Conservation (phyloP, 2,888 invertebrate genomes). For the Ferrisia virgata region DNA sequence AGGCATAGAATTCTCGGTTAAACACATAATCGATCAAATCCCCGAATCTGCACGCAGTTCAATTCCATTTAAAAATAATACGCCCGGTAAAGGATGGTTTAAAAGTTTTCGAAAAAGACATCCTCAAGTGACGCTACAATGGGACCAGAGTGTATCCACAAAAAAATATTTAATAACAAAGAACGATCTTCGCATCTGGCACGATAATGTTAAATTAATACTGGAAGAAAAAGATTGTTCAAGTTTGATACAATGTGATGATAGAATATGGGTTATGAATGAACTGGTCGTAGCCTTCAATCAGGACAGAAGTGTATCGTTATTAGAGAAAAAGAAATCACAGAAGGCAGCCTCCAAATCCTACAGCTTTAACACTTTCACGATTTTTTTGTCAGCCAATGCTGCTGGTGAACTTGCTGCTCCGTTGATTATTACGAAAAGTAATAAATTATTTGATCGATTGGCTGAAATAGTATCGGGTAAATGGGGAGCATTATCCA, state of each 20-base stretch:
- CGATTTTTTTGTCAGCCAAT: not conserved
- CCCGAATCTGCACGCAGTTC: not conserved
- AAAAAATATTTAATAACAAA: not conserved
- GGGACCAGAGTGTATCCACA: not conserved
- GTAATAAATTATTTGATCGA: not conserved
- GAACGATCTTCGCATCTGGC: not conserved
- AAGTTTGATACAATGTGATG: not conserved
- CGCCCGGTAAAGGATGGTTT: not conserved
- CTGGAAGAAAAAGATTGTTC: not conserved
- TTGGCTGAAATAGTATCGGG: not conserved
- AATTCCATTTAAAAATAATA: constrained; percentile 1
- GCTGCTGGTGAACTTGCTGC: not conserved
- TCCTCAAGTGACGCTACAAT: not conserved
- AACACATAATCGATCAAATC: not conserved
- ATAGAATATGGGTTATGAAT: not conserved
- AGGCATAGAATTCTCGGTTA: not conserved
- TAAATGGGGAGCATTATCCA: not conserved
- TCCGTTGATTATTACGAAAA: not conserved
- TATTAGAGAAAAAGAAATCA: not conserved
- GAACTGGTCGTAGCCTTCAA: not conserved
- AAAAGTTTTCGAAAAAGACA: not conserved
- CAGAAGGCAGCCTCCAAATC: not conserved
- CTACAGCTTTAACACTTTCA: not conserved
- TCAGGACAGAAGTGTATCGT: not conserved
- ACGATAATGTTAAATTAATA: not conserved